Percentiles rank a stretch among this genome's conserved stretches.
phyloP scores from a whole-genome alignment of 2,113 vertebrate genomes.

The Tapirus terrestris region DNA sequence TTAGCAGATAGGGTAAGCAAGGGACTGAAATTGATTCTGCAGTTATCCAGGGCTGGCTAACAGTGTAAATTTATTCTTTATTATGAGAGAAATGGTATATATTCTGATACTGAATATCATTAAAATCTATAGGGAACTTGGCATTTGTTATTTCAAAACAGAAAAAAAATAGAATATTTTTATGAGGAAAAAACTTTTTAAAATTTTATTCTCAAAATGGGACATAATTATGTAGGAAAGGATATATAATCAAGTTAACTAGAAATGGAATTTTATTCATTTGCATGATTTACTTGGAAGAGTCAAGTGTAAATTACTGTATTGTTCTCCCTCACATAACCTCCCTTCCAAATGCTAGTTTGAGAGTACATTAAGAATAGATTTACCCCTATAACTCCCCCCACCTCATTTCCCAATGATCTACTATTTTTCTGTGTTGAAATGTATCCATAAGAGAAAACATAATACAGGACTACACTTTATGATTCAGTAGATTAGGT shows the following conservation, averaged over 20 bases:
- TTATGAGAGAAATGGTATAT: neutral
- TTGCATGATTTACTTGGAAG: constrained; percentile 33
- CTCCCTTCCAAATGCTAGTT: neutral
- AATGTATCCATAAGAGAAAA: neutral
- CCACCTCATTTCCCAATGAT: neutral
- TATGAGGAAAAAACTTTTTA: neutral
- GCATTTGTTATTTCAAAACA: constrained; percentile 39
- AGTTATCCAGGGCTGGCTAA: neutral
- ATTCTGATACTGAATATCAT: neutral
- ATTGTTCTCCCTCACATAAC: neutral
- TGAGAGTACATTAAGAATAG: neutral
- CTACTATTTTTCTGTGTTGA: neutral
- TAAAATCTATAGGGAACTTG: neutral
- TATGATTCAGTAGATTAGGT: neutral
- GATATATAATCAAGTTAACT: constrained; percentile 28
- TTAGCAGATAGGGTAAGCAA: neutral
- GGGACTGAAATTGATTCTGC: neutral
- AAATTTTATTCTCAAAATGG: constrained; percentile 37
- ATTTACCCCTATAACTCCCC: neutral
- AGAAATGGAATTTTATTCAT: constrained; percentile 25
- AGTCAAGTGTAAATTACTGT: neutral
- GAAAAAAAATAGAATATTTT: constrained; percentile 17
- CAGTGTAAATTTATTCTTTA: neutral
- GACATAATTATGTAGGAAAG: neutral
- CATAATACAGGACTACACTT: neutral